phyloP scores from a whole-genome alignment of 2,888 invertebrate species.

The Halictus quadricinctus region DNA sequence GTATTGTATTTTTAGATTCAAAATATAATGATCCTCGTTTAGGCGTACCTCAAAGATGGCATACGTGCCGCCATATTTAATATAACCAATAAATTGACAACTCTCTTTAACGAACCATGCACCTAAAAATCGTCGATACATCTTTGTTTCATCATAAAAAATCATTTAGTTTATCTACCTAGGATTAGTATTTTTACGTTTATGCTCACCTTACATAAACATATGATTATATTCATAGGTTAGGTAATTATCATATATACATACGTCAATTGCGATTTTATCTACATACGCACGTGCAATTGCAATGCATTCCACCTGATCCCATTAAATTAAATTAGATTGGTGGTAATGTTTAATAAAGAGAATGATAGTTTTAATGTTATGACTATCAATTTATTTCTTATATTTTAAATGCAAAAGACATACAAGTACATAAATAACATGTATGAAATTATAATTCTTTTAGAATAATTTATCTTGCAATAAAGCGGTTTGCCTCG shows the following conservation, averaged over 20 bases:
- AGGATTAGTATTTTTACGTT: neutral
- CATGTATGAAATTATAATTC: neutral
- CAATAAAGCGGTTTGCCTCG: neutral
- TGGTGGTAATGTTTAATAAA: neutral
- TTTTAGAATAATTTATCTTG: slow-evolving; percentile 8
- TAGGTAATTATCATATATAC: neutral
- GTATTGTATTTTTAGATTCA: neutral
- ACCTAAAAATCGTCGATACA: neutral
- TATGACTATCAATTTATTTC: slow-evolving; percentile 18
- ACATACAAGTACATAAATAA: slow-evolving; percentile 14
- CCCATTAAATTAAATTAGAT: neutral
- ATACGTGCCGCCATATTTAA: slow-evolving; percentile 35
- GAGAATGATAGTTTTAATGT: neutral
- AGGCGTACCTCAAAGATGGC: neutral
- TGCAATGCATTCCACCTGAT: neutral
- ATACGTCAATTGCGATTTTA: neutral
- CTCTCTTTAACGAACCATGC: neutral
- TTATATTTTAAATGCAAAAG: slow-evolving; percentile 14
- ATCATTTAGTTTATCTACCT: neutral
- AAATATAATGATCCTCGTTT: neutral
- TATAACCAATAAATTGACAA: slow-evolving; percentile 3
- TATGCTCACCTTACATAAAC: neutral
- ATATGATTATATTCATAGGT: slow-evolving; percentile 12
- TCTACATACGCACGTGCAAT: neutral
- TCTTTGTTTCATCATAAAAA: neutral